Percentiles rank a stretch among this genome's conserved stretches.
phyloP scores from a whole-genome alignment of 2,113 vertebrate genomes.

The Rattus rattus region DNA sequence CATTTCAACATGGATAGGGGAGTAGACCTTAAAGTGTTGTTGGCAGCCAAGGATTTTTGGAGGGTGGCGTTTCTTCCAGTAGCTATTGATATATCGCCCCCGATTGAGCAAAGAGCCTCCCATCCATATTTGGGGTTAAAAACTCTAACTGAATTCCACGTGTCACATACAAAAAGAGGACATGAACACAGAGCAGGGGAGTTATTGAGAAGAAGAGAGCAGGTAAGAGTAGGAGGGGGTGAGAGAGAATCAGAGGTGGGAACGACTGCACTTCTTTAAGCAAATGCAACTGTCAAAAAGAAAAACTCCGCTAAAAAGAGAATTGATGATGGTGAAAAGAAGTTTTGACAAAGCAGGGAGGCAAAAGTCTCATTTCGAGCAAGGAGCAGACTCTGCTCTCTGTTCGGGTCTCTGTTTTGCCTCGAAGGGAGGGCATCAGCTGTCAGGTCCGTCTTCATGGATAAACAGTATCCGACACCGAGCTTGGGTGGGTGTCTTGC shows the following conservation, averaged over 20 bases:
- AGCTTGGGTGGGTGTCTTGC: accelerated
- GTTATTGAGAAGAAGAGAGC: background rate
- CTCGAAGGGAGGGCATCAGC: accelerated
- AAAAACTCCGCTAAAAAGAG: slow-evolving; percentile 31
- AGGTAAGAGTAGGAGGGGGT: background rate
- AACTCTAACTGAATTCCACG: background rate
- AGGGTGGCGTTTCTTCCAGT: too few species aligned
- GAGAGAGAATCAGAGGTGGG: background rate
- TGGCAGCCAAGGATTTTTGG: background rate
- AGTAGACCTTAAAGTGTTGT: background rate
- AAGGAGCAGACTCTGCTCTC: accelerated
- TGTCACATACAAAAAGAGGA: background rate
- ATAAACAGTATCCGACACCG: background rate
- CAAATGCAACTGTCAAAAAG: background rate
- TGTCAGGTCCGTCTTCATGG: background rate
- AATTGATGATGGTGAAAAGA: slow-evolving; percentile 64
- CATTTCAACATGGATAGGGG: background rate
- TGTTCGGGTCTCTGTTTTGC: accelerated
- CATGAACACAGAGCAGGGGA: too few species aligned
- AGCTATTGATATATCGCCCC: background rate
- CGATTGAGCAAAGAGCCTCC: background rate
- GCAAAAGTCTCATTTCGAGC: background rate
- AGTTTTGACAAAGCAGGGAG: slow-evolving; percentile 65
- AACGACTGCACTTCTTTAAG: background rate
- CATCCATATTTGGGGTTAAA: background rate